Base-by-base conservation (phyloP, 2,888 invertebrate species). In the Atrina japonica region DNA sequence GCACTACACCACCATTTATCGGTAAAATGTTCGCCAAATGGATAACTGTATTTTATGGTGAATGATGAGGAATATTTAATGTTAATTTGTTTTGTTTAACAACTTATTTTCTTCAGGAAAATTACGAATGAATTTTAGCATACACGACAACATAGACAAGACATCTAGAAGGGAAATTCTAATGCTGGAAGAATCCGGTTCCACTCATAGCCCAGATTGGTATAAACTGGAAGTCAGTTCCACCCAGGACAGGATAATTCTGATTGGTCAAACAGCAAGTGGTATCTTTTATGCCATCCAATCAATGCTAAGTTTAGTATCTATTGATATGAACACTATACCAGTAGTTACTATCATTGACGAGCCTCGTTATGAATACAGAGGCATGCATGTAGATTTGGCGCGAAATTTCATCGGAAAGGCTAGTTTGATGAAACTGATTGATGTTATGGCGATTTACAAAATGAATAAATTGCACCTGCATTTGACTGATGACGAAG, bases 401-500 rank as follows among this genome's bases (percentile, higher is more conserved):
- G 75, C 73, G 1, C 41, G 83, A 25, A 81, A 82, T 55, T 83
- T 83, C 60, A 78, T 78, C 16, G 52, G 65, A 0, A 78, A 78
- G 56, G 73, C 73, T 16, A 78, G 75, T 9, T 73, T 86, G 7
- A 70, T 80, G 47, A 70, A 76, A 29, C 69, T 86, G 45, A 69
- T 88, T 23, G 82, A 88, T n/a, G 80, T 75, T 9, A 87, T 88
- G 87, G 82, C 83, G 0, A 77, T 78, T 77, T 88, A 88, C 69
- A 88, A 88, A 70, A 58, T 88, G 66, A 88, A 88, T 72, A 81
- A 80, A 53, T 76, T 88, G 1, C 87, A 88, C 56, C 71, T 88
- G 5, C 88, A 88, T 66, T 73, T 88, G 23, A 74, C 85, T 2
- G 88, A 88, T 66, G 88, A 88, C 65, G 86, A 88, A 63, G 88